A percentile compares a stretch with the other conserved stretches of the same genome.
Conservation (phyloP, 2,888 invertebrate species). For the Yponomeuta evonymella region DNA sequence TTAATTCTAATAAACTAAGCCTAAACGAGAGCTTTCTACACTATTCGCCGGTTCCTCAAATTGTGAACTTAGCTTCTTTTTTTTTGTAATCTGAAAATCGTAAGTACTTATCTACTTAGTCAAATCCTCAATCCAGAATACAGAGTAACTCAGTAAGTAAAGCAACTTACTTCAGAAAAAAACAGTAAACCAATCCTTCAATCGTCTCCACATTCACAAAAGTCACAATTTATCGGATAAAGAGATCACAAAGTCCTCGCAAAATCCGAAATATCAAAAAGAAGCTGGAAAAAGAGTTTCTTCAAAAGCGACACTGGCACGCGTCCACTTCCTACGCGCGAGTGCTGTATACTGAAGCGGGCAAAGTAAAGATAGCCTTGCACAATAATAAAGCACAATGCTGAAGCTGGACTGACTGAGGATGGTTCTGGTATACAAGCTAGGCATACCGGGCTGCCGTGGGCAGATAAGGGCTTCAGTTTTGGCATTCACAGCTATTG, state of each 20-base stretch:
- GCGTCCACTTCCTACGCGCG: constrained; percentile 46
- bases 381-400: background rate
- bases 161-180: background rate
- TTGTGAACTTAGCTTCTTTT: too few relatives aligned
- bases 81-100: too few relatives aligned
- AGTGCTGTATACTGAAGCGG: constrained; percentile 47
- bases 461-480: background rate
- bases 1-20: background rate
- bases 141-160: too few relatives aligned
- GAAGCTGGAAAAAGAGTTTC: constrained; percentile 12
- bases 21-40: too few relatives aligned
- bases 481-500: background rate
- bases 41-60: too few relatives aligned
- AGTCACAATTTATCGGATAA: background rate
- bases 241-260: background rate
- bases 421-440: background rate
- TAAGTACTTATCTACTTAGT: too few relatives aligned
- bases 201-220: constrained; percentile 1
- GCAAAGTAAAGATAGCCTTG: constrained; percentile 18
- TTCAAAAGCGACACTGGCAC: constrained; percentile 25
- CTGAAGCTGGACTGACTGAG: background rate
- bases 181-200: background rate
- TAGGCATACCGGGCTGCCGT: background rate
- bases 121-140: too few relatives aligned
- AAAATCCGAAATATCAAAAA: background rate